These are phyloP conservation scores for Melikaiella ostensackeni DNA, from an alignment of 2,888 invertebrate genomes.

Conservation along the genomic window DNA sequence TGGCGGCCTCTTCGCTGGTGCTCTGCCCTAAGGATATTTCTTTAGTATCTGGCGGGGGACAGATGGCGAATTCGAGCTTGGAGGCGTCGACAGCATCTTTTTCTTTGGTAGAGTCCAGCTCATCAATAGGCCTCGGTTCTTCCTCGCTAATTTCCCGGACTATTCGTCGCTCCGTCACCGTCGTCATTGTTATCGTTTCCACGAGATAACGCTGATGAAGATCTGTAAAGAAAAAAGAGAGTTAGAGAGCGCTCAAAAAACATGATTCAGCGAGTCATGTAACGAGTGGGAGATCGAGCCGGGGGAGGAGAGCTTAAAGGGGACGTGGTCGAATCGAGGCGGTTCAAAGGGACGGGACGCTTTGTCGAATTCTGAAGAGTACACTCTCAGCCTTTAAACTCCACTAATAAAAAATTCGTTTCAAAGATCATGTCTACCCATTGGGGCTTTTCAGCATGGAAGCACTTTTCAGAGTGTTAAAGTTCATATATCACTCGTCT, in stretches of 20 bases:
- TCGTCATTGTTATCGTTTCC: slow-evolving; percentile 85
- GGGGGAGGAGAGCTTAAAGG: slow-evolving; percentile 23
- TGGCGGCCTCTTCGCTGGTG: slow-evolving; percentile 35
- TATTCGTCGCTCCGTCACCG: slow-evolving; percentile 82
- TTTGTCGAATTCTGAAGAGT: slow-evolving; percentile 16
- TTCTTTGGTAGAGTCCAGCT: slow-evolving; percentile 52
- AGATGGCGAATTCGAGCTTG: slow-evolving; percentile 37
- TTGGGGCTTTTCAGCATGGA: slow-evolving; percentile 9
- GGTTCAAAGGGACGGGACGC: background rate
- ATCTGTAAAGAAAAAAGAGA: slow-evolving; percentile 59
- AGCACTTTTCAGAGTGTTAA: slow-evolving; percentile 3
- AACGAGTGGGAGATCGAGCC: background rate
- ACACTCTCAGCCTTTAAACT: slow-evolving; percentile 1
- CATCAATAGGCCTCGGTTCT: slow-evolving; percentile 59
- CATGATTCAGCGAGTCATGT: slow-evolving; percentile 26
- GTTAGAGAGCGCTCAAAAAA: slow-evolving; percentile 22
- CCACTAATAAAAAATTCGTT: slow-evolving; percentile 31
- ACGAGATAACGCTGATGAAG: slow-evolving; percentile 80
- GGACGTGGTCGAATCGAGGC: slow-evolving; percentile 1
- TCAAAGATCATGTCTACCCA: slow-evolving; percentile 19
- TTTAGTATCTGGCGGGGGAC: slow-evolving; percentile 46
- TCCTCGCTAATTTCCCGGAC: slow-evolving; percentile 79
- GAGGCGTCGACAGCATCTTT: slow-evolving; percentile 46
- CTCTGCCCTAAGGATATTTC: slow-evolving; percentile 51
- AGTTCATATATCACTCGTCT: slow-evolving; percentile 5